Base-by-base conservation (phyloP, 2,888 invertebrate genomes). In the Tiphia femorata region DNA sequence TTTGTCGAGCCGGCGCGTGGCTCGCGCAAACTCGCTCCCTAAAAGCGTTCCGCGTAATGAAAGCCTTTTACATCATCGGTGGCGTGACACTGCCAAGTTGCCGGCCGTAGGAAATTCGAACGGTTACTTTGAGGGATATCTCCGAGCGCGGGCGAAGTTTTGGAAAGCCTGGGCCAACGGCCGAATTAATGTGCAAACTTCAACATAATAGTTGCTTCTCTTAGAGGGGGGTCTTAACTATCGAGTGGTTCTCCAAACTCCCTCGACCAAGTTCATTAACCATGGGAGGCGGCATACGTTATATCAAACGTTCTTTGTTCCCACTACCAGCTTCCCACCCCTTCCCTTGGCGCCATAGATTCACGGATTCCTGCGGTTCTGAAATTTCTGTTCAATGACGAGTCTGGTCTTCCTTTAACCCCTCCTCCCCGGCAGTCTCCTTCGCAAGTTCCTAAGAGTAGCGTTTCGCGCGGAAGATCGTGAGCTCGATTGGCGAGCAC, bases 131-230 rank as follows among this genome's bases (percentile, higher is more conserved):
- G 70, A 66, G 68, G 70, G 62, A 70, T 70, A 70, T 70, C 68
- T 63, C 56, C 42, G 37, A 50, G 47, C 12, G 56, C 55, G 38
- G 58, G 35, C 59, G 35, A 68, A 70, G 63, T 70, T 70, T 49
- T 19, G 14, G 14, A 56, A 48, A 49, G 65, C 68, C 58, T 43
- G 46, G 57, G 59, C 60, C 63, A 72, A 67, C 59, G 63, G 58
- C 67, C 63, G 65, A 72, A 71, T 71, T 71, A 73, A 71, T 71
- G 70, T 63, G 73, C 63, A 73, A 71, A 70, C 70, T 71, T 71
- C 62, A 57, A 70, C 64, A 67, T 67, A 73, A 73, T 73, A 70
- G 71, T 70, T 71, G 73, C 65, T 63, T 57, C 65, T 67, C 59
- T 64, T 58, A 55, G 25, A 23, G 47, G 49, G 55, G 58, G 71